Base-by-base conservation (phyloP, 2,797 vertebrate genomes). In the Forpus xanthops region DNA sequence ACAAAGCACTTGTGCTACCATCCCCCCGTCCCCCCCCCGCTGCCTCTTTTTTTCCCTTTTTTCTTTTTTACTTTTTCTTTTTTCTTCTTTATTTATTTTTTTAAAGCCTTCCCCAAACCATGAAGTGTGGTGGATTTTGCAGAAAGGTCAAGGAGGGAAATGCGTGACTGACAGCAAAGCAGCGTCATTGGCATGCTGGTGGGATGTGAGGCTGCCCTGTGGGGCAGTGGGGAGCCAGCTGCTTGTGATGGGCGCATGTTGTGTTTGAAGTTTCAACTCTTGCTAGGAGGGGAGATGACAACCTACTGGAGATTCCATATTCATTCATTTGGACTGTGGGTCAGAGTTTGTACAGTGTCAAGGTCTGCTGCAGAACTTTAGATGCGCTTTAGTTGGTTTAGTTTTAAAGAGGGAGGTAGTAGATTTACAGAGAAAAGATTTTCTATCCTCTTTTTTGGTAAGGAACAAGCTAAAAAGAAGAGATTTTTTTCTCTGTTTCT, bases 21-120 rank as follows among this genome's bases (percentile, higher is more conserved):
- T 12, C 28, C 28, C 16, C 28, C 11, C 6, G 5, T 41, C 41
- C 15, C 23, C 13, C 23, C 5, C 3, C 2, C 1, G 0, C 4
- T 2, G 2, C 3, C 0, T 0, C 11, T 70, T 61, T 24, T 24
- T 18, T 5, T 14, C 7, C 14, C 14, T 72, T 50, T 35, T 45
- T 61, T 31, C 12, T 11, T 27, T 50, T 9, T 21, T 39, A 30
- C 39, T 10, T 4, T 42, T 76, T 3, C 20, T 42, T 37, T 35
- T 2, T 16, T 13, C 55, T n/a, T 8, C 4, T 33, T 21, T 20
- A 8, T 4, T 3, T 4, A 19, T 17, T 31, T 73, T 50, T 85
- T 44, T 11, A 5, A 76, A 82, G 14, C 33, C 60, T 74, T 13
- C 21, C 23, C 9, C 5, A 42, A n/a, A 50, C 21, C 28, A 28